Evolutionary conservation across 2,888 invertebrate genomes (phyloP), one percentile per base, ranked within the genome.

Genomic region (Caenorhabditis panamensis): DNA sequence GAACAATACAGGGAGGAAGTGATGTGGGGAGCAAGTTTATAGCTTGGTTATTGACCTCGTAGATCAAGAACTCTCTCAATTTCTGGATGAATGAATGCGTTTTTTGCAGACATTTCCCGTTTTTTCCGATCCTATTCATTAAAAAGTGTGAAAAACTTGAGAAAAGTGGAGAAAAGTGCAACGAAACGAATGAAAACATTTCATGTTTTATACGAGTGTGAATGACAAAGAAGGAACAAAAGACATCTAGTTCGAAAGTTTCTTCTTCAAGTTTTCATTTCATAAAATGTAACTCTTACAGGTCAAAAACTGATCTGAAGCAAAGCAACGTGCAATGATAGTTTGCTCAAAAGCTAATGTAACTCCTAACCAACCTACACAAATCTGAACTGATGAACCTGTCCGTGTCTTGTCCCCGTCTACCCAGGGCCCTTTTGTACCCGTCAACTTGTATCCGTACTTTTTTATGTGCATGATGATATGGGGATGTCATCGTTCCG

Each of bases 1-100:
- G n/a, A n/a, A n/a, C n/a, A n/a, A n/a, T n/a, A n/a, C n/a, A n/a
- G n/a, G n/a, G n/a, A n/a, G n/a, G n/a, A n/a, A n/a, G n/a, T n/a
- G n/a, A n/a, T n/a, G n/a, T n/a, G n/a, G n/a, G n/a, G n/a, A n/a
- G n/a, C n/a, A n/a, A n/a, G n/a, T n/a, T n/a, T n/a, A n/a, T n/a
- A n/a, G n/a, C n/a, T n/a, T n/a, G n/a, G n/a, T n/a, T n/a, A n/a
- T n/a, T n/a, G n/a, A n/a, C n/a, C n/a, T n/a, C n/a, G n/a, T n/a
- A n/a, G n/a, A 72, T 64, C 44, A 58, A 36, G 36, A 26, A 71
- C 56, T 61, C 58, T 31, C 63, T 58, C 36, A 44, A 16, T 26
- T 53, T 56, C 49, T 56, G 44, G 56, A 72, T 63, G 63, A 64
- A 72, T 72, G 72, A 63, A 72, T 56, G 64, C 72, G 54, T 56